Conservation (phyloP, 37 sponge, comb jelly and placozoan species). For the Amphimedon queenslandica region DNA sequence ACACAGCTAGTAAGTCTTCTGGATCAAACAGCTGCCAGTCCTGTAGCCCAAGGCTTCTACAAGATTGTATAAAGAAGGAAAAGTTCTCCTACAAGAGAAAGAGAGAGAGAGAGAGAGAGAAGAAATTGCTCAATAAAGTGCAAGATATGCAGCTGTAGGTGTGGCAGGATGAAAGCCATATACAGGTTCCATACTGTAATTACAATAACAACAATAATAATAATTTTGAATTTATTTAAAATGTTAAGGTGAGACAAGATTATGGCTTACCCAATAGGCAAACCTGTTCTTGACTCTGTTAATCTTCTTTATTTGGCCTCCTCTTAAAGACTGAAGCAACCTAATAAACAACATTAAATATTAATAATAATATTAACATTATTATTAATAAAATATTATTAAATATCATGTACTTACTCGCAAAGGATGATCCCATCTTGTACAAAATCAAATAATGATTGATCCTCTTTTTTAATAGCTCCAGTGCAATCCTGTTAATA, state of each 20-base stretch:
- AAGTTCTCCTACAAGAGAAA: slow-evolving; percentile 66
- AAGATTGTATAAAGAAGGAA: slow-evolving; percentile 70
- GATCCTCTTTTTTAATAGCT: neutral
- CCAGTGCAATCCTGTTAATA: slow-evolving; percentile 59
- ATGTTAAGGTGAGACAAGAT: no score
- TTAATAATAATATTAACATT: neutral
- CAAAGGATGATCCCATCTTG: slow-evolving; percentile 82
- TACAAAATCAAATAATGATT: slow-evolving; percentile 38
- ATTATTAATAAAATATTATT: neutral
- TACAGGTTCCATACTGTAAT: no score
- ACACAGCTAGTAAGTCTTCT: slow-evolving; percentile 40
- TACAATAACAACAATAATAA: no score
- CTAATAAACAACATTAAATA: slow-evolving; percentile 11
- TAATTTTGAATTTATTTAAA: no score
- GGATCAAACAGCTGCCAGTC: slow-evolving; percentile 72
- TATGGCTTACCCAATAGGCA: slow-evolving; percentile 56
- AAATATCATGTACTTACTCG: slow-evolving; percentile 41
- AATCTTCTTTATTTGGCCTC: slow-evolving; percentile 66
- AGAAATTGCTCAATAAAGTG: no score
- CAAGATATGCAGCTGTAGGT: no score
- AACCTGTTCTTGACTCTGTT: slow-evolving; percentile 54
- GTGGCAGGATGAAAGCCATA: no score
- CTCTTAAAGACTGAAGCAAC: slow-evolving; percentile 39
- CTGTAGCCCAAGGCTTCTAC: slow-evolving; percentile 71
- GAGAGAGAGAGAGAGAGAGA: no score